A percentile compares a stretch with the other conserved stretches of the same genome.
phyloP scores from a whole-genome alignment of 2,797 vertebrate species.

The Amblyraja radiata region DNA sequence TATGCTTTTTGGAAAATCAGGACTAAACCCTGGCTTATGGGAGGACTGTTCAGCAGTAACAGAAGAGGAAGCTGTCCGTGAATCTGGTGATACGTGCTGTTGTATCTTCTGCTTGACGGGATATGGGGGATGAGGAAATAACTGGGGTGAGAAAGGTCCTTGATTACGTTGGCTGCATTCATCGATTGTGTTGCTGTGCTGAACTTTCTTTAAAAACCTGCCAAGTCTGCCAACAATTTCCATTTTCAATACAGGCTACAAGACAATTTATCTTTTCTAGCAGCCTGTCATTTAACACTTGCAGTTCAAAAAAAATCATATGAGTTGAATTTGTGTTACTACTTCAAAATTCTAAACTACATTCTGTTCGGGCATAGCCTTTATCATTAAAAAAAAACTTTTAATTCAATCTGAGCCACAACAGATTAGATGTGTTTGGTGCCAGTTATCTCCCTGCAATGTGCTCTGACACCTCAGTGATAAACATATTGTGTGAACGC shows the following conservation, averaged over 20 bases:
- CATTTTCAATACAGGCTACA: not conserved
- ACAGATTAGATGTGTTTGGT: not conserved
- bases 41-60: too few relatives aligned
- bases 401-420: not conserved
- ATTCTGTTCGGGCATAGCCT: not conserved
- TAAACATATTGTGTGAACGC: not conserved
- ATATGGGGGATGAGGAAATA: too few relatives aligned
- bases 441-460: not conserved
- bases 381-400: not conserved
- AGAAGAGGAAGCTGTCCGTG: too few relatives aligned
- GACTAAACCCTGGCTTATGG: too few relatives aligned
- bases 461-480: not conserved
- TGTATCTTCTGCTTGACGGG: too few relatives aligned
- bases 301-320: not conserved
- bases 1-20: too few relatives aligned
- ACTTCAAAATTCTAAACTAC: not conserved
- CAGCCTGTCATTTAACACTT: not conserved
- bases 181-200: not conserved
- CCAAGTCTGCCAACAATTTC: not conserved
- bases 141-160: too few relatives aligned
- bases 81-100: too few relatives aligned
- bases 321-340: not conserved
- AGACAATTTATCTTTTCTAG: not conserved
- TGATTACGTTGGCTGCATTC: not conserved
- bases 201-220: not conserved